Conservation (phyloP, 2,113 vertebrate species). For the Phrynosoma blainvillii region DNA sequence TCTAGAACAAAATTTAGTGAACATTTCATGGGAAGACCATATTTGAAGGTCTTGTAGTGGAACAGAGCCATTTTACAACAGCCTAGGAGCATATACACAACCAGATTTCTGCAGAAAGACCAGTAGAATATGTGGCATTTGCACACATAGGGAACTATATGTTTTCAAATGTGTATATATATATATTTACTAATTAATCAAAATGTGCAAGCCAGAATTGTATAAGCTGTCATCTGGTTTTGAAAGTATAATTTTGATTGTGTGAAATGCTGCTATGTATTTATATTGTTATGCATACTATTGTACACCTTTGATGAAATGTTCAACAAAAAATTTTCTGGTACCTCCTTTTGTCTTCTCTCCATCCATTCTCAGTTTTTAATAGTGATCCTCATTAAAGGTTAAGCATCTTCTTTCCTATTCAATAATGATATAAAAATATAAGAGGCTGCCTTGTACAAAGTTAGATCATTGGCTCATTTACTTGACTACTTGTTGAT, state of each 20-base stretch:
- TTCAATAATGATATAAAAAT: neutral
- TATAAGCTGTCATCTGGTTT: neutral
- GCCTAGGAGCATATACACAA: neutral
- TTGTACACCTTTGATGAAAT: neutral
- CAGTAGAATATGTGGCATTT: neutral
- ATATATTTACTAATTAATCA: neutral
- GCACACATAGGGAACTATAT: neutral
- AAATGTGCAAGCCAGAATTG: neutral
- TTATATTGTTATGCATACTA: neutral
- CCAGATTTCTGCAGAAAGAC: neutral
- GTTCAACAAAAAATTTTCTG: neutral
- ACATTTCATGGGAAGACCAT: neutral
- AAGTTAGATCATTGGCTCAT: neutral
- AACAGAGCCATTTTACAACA: neutral
- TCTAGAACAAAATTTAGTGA: slow-evolving; percentile 42
- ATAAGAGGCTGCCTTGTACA: neutral
- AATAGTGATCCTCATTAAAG: neutral
- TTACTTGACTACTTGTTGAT: neutral
- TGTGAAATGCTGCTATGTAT: neutral
- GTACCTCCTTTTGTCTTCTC: neutral
- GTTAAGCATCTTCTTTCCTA: neutral
- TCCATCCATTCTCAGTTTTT: neutral
- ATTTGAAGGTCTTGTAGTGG: neutral
- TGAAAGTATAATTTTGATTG: neutral
- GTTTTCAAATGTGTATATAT: neutral